Conservation (phyloP, 2,888 invertebrate species). For the Erebia ligea region DNA sequence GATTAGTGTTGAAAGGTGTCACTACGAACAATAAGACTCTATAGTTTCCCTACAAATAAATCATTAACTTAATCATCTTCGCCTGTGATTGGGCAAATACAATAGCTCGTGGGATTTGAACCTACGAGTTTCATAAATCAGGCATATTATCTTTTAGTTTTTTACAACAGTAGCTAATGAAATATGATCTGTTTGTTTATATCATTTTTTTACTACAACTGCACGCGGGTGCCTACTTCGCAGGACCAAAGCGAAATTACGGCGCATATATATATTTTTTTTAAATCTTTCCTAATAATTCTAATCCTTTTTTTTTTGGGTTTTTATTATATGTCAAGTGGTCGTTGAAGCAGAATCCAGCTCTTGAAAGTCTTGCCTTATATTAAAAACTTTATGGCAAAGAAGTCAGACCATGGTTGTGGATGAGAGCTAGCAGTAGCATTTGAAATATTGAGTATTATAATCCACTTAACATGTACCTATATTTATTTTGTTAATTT, state of each 20-base stretch:
- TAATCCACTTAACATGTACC: no score
- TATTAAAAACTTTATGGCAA: not conserved
- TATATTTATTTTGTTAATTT: no score
- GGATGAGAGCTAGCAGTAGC: not conserved
- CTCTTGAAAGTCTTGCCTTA: not conserved
- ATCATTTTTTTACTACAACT: not conserved
- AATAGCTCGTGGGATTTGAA: no score
- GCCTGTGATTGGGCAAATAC: no score
- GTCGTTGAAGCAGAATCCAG: not conserved
- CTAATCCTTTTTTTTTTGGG: no score
- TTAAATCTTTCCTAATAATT: no score
- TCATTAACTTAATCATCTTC: no score
- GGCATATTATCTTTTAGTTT: not conserved
- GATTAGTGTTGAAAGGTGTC: no score
- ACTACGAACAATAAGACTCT: no score
- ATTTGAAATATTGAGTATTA: no score
- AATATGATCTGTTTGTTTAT: not conserved
- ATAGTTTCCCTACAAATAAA: no score
- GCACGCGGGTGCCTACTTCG: not conserved
- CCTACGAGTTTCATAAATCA: not conserved
- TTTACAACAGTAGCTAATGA: not conserved
- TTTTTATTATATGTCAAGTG: slow-evolving; percentile 3
- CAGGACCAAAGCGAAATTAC: not conserved
- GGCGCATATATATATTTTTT: no score
- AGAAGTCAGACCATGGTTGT: not conserved